A percentile compares a stretch with the other conserved stretches of the same genome.
Conservation (phyloP, 2,113 vertebrate genomes). For the Gymnarchus niloticus region DNA sequence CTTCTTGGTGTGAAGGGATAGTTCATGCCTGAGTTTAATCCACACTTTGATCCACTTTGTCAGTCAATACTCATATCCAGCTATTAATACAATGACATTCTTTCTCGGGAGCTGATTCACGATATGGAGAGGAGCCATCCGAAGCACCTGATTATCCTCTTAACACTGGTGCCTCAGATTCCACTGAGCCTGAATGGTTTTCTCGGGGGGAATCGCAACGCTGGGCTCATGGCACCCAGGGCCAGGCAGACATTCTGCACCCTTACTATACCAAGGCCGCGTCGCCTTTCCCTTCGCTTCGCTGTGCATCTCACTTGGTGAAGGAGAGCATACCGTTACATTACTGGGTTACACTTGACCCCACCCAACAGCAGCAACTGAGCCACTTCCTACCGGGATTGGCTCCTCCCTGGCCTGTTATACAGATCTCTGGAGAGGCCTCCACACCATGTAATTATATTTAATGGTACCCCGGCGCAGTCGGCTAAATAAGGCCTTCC, state of each 20-base stretch:
- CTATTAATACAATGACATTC: background rate
- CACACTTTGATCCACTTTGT: background rate
- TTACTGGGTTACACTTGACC: constrained; percentile 55
- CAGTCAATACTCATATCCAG: too few relatives aligned
- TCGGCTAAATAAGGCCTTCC: constrained; percentile 65
- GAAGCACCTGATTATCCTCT: too few relatives aligned
- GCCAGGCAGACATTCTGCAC: too few relatives aligned
- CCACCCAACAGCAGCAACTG: constrained; percentile 50
- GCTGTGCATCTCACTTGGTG: constrained; percentile 41
- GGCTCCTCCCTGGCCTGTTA: constrained; percentile 47
- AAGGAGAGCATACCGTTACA: constrained; percentile 56
- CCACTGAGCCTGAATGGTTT: too few relatives aligned
- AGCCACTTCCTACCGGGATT: constrained; percentile 48
- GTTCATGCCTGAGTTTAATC: too few relatives aligned
- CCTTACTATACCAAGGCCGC: too few relatives aligned
- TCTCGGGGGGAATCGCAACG: too few relatives aligned
- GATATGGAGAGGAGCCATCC: too few relatives aligned
- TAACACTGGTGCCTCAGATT: too few relatives aligned
- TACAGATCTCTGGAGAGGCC: constrained; percentile 59
- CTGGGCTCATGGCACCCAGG: too few relatives aligned
- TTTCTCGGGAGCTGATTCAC: too few relatives aligned
- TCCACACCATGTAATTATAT: constrained; percentile 70
- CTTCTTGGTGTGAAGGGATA: background rate
- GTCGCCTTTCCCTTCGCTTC: background rate
- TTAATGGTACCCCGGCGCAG: constrained; percentile 66